Evolutionary conservation across 2,888 invertebrate genomes (phyloP), one percentile per base, ranked within the genome.

Genomic region (Steinernema carpocapsae): DNA sequence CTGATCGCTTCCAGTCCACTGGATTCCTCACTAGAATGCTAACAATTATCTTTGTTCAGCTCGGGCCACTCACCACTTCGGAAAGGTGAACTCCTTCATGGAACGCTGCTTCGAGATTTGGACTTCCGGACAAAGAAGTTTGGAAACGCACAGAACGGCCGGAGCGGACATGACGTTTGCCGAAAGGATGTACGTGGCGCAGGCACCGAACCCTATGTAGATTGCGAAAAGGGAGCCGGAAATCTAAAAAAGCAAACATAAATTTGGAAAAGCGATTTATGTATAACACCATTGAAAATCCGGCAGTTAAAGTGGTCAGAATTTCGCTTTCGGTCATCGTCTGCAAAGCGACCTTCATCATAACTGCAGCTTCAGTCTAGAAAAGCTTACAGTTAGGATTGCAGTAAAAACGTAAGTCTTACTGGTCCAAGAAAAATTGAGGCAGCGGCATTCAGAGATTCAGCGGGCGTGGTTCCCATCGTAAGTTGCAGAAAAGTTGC

Each of bases 91-190:
- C 75, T 92, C 92, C 51, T 93, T 91, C 0, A 92, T 91, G 7
- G 76, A 76, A 0, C 92, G 92, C 0, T 94, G 93, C 79, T 91
- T 89, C 0, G 93, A 92, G 74, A 92, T 90, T 84, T 93, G 92
- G 0, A 92, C 93, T 90, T 97, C 96, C 0, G 97, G 97, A 90
- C 93, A 92, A 83, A 95, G 91, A 0, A 97, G 89, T 88, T 97
- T 97, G 17, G 94, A 91, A 85, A 91, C 93, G 84, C 93, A 94
- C 24, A 97, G 89, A 0, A 95, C 93, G 0, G 94, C 94, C 0
- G 96, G 96, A 0, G 96, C 95, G 0, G 95, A 94, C 96, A 97
- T 96, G 0, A 97, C 92, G 79, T 94, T 94, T 0, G 97, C 94
- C 0, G 95, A 94, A 78, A 97, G 92, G 48, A 97, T 89, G 88